Evolutionary conservation across 2,888 invertebrate genomes (phyloP), one percentile per base, ranked within the genome.

Genomic region (Xanthorhoe designata): DNA sequence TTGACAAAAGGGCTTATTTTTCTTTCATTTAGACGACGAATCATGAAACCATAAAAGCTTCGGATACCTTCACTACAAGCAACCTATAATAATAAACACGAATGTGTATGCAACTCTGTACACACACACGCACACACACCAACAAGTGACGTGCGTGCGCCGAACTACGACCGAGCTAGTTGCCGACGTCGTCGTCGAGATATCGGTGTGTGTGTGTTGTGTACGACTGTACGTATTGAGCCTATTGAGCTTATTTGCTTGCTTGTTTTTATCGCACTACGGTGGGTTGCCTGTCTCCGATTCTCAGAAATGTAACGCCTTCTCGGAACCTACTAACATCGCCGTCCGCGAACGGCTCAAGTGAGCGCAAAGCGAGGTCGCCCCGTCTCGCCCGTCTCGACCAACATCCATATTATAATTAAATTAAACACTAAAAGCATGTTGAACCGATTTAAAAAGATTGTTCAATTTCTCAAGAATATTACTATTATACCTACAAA

Each of bases 251-350:
- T 87, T 89, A 89, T 90, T 90, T 89, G 87, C 87, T 86, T 80
- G 84, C 79, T 85, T 84, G 85, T 85, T 88, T 85, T 78, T 81
- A 85, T 85, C 85, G 84, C 84, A 86, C 82, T 81, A 77, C 83
- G 62, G 85, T 86, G 85, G 87, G 83, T 90, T 84, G 87, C 87
- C 89, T 91, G 92, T 91, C 91, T 88, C 87, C 85, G 84, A 81
- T 94, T 93, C 91, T 92, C 83, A 86, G 92, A 94, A 94, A 90
- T 91, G 89, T 92, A 91, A 92, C 90, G 92, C 92, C 92, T 94
- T 94, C 94, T 92, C 83, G 83, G 94, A 92, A 93, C 87, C 86
- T 84, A 89, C 86, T 83, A 86, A 88, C 83, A 86, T 89, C 86
- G 84, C 82, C 87, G 87, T 87, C 86, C 87, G 86, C 87, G 83